Evolutionary conservation across 2,888 invertebrate species (phyloP).

Genomic region (Fragum fragum): DNA sequence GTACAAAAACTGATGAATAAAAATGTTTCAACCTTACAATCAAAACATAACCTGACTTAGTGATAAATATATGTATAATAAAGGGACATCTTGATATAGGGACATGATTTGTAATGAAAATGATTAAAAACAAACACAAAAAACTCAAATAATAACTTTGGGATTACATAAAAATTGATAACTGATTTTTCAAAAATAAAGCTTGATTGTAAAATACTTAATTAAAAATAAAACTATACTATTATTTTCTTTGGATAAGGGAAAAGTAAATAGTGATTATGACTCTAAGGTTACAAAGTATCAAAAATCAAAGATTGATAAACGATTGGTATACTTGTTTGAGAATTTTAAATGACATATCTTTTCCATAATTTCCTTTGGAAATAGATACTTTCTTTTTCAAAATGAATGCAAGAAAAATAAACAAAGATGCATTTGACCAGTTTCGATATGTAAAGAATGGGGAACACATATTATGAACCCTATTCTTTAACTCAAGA

Average conservation of each 20-base stretch:
- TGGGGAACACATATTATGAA: too few relatives aligned
- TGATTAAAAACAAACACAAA: conserved; percentile 21
- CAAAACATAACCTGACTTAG: conserved; percentile 57
- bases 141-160: conserved; percentile 1
- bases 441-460: too few relatives aligned
- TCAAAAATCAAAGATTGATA: too few relatives aligned
- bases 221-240: conserved; percentile 8
- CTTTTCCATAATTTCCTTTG: too few relatives aligned
- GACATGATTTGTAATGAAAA: background rate
- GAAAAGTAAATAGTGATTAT: background rate
- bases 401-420: too few relatives aligned
- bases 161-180: conserved; percentile 17
- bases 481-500: too few relatives aligned
- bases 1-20: too few relatives aligned
- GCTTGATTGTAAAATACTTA: conserved; percentile 23
- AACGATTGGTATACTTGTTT: too few relatives aligned
- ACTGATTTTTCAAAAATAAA: conserved; percentile 14
- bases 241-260: background rate
- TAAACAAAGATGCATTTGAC: too few relatives aligned
- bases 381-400: too few relatives aligned
- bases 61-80: background rate
- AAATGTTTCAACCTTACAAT: conserved; percentile 10
- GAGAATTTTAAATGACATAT: too few relatives aligned
- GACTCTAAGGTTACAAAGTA: too few relatives aligned
- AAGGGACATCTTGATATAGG: conserved; percentile 55